These are phyloP conservation scores for Rhagophthalmus giganteus DNA, from an alignment of 2,888 invertebrate species.

Conservation along the genomic window DNA sequence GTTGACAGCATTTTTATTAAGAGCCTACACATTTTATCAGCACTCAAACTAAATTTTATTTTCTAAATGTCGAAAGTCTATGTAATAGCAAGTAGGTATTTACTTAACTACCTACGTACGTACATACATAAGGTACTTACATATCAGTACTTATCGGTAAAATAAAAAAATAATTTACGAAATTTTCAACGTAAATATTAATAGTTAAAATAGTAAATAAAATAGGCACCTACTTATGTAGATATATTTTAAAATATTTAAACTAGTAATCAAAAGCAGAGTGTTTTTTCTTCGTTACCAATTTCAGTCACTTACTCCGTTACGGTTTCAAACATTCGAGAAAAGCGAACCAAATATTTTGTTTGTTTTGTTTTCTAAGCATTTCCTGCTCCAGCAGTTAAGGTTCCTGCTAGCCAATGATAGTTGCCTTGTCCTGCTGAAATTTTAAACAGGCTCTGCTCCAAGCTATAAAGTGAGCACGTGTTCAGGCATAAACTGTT, in stretches of 20 bases:
- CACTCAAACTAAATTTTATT: too few relatives aligned
- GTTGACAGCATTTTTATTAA: slow-evolving; percentile 27
- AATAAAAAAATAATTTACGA: too few relatives aligned
- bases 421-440: slow-evolving; percentile 39
- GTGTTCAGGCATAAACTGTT: slow-evolving; percentile 47
- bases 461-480: slow-evolving; percentile 44
- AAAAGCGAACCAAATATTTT: slow-evolving; percentile 25
- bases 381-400: slow-evolving; percentile 26
- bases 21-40: background rate
- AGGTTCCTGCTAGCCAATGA: slow-evolving; percentile 30
- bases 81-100: too few relatives aligned
- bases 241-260: too few relatives aligned
- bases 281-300: slow-evolving; percentile 12
- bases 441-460: slow-evolving; percentile 44
- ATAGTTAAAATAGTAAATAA: too few relatives aligned
- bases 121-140: too few relatives aligned
- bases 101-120: slow-evolving; percentile 1
- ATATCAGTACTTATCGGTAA: too few relatives aligned
- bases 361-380: slow-evolving; percentile 20
- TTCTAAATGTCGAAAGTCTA: too few relatives aligned
- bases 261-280: too few relatives aligned
- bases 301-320: slow-evolving; percentile 8
- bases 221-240: too few relatives aligned
- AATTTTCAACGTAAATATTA: too few relatives aligned
- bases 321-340: slow-evolving; percentile 18